Evolutionary conservation across 2,113 vertebrate genomes (phyloP), one percentile per base, ranked within the genome.

Genomic region (Isichthys henryi): DNA sequence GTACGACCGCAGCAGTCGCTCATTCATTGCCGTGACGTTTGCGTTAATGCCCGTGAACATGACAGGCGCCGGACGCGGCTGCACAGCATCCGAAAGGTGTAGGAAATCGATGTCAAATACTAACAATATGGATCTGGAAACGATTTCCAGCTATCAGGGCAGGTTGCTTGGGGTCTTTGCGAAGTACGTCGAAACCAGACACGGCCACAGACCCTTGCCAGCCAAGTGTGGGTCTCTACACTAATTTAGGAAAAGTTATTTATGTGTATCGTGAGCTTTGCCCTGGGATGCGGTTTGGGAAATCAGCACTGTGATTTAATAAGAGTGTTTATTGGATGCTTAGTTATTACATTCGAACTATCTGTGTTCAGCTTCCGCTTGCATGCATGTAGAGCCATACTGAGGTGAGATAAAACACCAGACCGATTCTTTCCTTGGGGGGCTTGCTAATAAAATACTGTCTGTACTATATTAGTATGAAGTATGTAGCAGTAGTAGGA

Each of bases 161-260:
- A 74, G 31, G 66, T 27, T 31, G 66, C 27, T 35, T 74, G n/a
- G n/a, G 66, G 31, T 31, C 31, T 70, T 70, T 74, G 66, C 4
- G 10, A 13, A 77, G 70, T 39, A 15, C 15, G 31, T 77, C 27
- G 13, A 23, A 77, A 35, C 4, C 70, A 39, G 70, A 77, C 11
- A 77, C 70, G 70, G 35, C 17, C 74, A 43, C 10, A 80, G 70
- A 77, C 70, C 7, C 13, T 39, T 17, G 27, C 35, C 70, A 77
- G 70, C 13, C 11, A 11, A 39, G 31, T 15, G 35, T 80, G 35
- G 35, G 15, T 19, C 74, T 80, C 35, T 3, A 15, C 74, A 43
- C 74, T 80, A 80, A 80, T 43, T 80, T 80, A 39, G 62, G 62
- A 70, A 70, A 70, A 70, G 62, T 70, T 70, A 70, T 70, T 70